Conservation (phyloP, 2,888 invertebrate species). For the Colostygia pectinataria region DNA sequence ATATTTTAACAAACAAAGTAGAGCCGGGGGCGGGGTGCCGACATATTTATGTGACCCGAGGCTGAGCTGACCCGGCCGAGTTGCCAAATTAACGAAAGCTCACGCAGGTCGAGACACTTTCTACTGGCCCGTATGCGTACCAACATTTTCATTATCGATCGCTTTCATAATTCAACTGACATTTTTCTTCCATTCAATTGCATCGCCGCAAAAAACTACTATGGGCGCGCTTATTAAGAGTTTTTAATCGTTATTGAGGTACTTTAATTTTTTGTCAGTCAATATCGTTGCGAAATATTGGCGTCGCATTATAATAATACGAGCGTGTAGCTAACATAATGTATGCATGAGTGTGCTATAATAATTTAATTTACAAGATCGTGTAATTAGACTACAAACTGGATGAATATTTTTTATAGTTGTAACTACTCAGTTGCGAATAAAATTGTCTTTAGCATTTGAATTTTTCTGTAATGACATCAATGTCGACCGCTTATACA, state of each 20-base stretch:
- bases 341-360: conserved; percentile 1
- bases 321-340: conserved; percentile 8
- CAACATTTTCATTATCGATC: conserved; percentile 79
- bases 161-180: conserved; percentile 80
- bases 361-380: conserved; percentile 22
- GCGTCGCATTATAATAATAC: conserved; percentile 9
- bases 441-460: conserved; percentile 54
- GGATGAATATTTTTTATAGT: conserved; percentile 41
- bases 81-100: conserved; percentile 77
- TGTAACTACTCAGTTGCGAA: conserved; percentile 48
- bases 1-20: conserved; percentile 78
- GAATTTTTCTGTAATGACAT: conserved; percentile 68
- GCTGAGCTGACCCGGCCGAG: conserved; percentile 67
- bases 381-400: conserved; percentile 19
- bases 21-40: conserved; percentile 70
- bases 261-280: conserved; percentile 40
- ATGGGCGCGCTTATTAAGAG: conserved; percentile 47
- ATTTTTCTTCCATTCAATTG: conserved; percentile 76
- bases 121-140: conserved; percentile 69
- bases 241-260: conserved; percentile 47
- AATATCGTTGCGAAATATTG: conserved; percentile 40
- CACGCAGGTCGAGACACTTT: conserved; percentile 77
- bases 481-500: conserved; percentile 61
- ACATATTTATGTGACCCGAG: conserved; percentile 76
- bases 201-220: conserved; percentile 51